A percentile compares a stretch with the other conserved stretches of the same genome.
Conservation (phyloP, 2,888 invertebrate genomes). For the Scaptomyza reducta region DNA sequence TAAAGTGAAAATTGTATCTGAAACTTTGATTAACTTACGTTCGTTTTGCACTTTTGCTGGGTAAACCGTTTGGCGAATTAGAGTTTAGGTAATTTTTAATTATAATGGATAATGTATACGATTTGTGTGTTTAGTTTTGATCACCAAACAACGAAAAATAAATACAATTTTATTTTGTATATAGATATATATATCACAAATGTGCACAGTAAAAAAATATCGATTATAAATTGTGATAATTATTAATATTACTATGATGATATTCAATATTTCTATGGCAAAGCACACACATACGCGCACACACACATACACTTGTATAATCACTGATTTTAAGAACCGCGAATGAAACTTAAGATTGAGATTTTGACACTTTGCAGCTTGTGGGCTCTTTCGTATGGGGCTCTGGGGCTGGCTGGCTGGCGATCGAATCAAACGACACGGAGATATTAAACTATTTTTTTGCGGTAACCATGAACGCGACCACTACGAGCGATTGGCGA, state of each 20-base stretch:
- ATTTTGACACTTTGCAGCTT: conserved; percentile 16
- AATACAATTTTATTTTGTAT: conserved; percentile 8
- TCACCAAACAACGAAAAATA: conserved; percentile 21
- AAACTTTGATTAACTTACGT: conserved; percentile 18
- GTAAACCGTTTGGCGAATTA: conserved; percentile 1
- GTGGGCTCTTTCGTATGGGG: conserved; percentile 13
- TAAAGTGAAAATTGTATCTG: no score
- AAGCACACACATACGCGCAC: conserved; percentile 5
- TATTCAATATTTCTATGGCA: conserved; percentile 16
- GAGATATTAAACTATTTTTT: conserved; percentile 84
- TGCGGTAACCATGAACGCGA: conserved; percentile 84
- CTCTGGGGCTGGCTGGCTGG: conserved; percentile 56
- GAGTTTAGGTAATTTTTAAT: neutral
- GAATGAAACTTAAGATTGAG: conserved; percentile 8
- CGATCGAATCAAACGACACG: conserved; percentile 84
- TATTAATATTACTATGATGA: conserved; percentile 3
- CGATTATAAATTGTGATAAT: conserved; percentile 21
- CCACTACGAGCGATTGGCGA: conserved; percentile 82
- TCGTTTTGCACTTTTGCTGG: neutral
- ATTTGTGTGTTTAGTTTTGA: conserved; percentile 8
- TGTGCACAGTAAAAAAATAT: conserved; percentile 48
- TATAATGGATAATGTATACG: conserved; percentile 1
- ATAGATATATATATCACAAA: conserved; percentile 37
- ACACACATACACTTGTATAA: conserved; percentile 2
- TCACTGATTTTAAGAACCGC: conserved; percentile 12